Conservation (phyloP, 35 echinoderm and acorn worm species). For the Heliocidaris erythrogramma region DNA sequence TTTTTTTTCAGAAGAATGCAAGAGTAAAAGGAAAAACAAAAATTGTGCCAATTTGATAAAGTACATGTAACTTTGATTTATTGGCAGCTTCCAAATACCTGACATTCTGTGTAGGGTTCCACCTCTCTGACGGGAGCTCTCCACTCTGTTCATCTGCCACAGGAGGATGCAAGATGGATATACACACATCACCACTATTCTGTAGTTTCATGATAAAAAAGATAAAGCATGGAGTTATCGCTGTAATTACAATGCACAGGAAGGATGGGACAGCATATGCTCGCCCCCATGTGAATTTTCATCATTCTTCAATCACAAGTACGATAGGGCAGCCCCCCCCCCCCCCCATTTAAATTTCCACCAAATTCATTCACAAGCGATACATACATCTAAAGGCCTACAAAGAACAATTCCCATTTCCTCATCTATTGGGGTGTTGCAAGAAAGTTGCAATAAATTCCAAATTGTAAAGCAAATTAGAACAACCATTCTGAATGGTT, state of each 20-base stretch:
- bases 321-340: not conserved
- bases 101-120: constrained; percentile 99
- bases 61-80: not conserved
- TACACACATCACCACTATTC: constrained; percentile 94
- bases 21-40: not conserved
- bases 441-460: too few relatives aligned
- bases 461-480: too few relatives aligned
- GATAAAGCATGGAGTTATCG: not conserved
- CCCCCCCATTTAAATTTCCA: not conserved
- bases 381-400: not conserved
- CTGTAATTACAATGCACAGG: not conserved
- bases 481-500: too few relatives aligned
- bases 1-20: not conserved
- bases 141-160: constrained; percentile 97
- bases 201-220: constrained; percentile 9
- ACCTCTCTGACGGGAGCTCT: constrained; percentile 96
- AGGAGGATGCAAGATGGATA: constrained; percentile 99
- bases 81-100: constrained; percentile 57
- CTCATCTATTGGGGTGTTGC: too few relatives aligned
- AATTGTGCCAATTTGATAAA: not conserved
- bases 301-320: not conserved
- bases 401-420: too few relatives aligned
- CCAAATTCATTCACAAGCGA: not conserved
- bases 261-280: too few relatives aligned
- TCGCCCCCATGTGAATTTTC: not conserved